Percentiles rank a stretch among this genome's conserved stretches.
phyloP scores from a whole-genome alignment of 1,140 invertebrate species.

The Drosophila gunungcola region DNA sequence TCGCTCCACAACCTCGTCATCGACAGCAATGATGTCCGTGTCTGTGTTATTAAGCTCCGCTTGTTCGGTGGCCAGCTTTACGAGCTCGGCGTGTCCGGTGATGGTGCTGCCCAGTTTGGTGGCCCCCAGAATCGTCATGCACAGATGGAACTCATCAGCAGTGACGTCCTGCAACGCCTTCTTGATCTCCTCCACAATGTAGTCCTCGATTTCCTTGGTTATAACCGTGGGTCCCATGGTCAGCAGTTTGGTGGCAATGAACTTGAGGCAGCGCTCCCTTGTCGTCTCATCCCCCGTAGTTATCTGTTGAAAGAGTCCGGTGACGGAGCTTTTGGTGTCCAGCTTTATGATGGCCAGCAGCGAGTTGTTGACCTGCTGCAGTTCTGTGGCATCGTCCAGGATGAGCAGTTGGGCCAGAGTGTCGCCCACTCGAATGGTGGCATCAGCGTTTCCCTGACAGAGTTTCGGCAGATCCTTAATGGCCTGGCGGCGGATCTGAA shows the following conservation, averaged over 20 bases:
- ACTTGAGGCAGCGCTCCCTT: slow-evolving; percentile 95
- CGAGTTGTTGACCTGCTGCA: slow-evolving; percentile 91
- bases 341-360: slow-evolving; percentile 87
- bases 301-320: slow-evolving; percentile 95
- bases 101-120: slow-evolving; percentile 92
- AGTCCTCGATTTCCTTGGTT: slow-evolving; percentile 94
- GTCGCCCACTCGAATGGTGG: slow-evolving; percentile 95
- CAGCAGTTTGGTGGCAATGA: slow-evolving; percentile 93
- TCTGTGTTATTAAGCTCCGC: slow-evolving; percentile 89
- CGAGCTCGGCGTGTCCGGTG: slow-evolving; percentile 93
- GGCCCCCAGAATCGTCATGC: slow-evolving; percentile 93
- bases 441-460: slow-evolving; percentile 93
- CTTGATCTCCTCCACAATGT: slow-evolving; percentile 93
- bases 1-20: slow-evolving; percentile 91
- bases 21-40: slow-evolving; percentile 92
- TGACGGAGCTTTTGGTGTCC: slow-evolving; percentile 89
- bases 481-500: slow-evolving; percentile 96
- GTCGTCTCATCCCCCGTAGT: slow-evolving; percentile 90
- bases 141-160: slow-evolving; percentile 95
- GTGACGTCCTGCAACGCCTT: slow-evolving; percentile 95
- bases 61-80: slow-evolving; percentile 93
- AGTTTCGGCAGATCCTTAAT: slow-evolving; percentile 96
- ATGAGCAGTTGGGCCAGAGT: slow-evolving; percentile 96
- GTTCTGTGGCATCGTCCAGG: slow-evolving; percentile 92
- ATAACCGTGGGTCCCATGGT: slow-evolving; percentile 91